phyloP scores from a whole-genome alignment of 2,888 invertebrate species.

The Pterobdella sp. region DNA sequence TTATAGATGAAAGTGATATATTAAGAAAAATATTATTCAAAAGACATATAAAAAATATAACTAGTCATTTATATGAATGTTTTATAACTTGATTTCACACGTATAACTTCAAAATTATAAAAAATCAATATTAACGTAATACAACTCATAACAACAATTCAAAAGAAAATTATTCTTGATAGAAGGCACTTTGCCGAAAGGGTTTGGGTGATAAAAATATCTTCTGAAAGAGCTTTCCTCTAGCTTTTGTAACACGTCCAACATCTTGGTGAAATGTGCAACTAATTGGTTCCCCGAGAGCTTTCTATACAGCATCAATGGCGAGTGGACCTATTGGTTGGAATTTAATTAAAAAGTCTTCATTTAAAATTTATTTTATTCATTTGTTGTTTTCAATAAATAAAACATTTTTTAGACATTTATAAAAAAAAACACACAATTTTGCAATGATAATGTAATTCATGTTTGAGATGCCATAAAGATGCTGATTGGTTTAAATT shows the following conservation, averaged over 20 bases:
- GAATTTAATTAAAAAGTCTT: too few species aligned
- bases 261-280: conserved; percentile 27
- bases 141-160: conserved; percentile 38
- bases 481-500: neutral
- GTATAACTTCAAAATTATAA: neutral
- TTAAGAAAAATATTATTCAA: too few species aligned
- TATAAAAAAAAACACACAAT: too few species aligned
- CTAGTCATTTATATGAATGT: too few species aligned
- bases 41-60: too few species aligned
- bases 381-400: too few species aligned
- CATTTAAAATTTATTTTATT: too few species aligned
- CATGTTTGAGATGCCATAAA: too few species aligned
- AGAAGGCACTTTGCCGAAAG: conserved; percentile 35
- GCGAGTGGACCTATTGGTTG: conserved; percentile 23
- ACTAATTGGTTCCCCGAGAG: neutral
- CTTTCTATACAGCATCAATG: neutral
- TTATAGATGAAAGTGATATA: too few species aligned
- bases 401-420: too few species aligned
- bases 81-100: too few species aligned
- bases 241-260: conserved; percentile 29
- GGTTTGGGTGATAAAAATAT: conserved; percentile 36
- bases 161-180: conserved; percentile 31
- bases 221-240: conserved; percentile 35
- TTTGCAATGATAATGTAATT: too few species aligned
- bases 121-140: conserved; percentile 37